phyloP scores from a whole-genome alignment of 2,888 invertebrate genomes.

The Cephus pygmeus region DNA sequence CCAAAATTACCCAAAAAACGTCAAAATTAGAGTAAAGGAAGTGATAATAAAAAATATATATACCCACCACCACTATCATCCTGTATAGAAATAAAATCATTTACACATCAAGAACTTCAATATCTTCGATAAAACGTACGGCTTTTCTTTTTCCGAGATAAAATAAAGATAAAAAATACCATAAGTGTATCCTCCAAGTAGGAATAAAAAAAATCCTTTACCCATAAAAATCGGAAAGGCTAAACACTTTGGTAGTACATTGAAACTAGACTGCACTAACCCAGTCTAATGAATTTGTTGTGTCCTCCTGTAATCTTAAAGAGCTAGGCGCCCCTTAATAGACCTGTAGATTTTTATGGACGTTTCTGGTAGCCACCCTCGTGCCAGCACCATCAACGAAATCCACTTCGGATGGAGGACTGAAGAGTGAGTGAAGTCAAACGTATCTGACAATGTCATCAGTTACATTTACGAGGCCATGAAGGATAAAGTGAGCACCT shows the following conservation, averaged over 20 bases:
- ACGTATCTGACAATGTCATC: conserved; percentile 65
- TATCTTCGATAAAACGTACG: not conserved
- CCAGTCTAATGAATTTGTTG: not conserved
- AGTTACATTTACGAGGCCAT: conserved; percentile 66
- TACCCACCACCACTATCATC: not conserved
- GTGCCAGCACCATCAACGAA: conserved; percentile 33
- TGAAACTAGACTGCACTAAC: not conserved
- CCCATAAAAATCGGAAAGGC: not conserved
- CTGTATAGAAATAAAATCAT: not conserved
- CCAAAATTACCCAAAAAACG: not conserved
- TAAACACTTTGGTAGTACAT: not conserved
- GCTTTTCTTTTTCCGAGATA: not conserved
- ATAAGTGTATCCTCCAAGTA: not conserved
- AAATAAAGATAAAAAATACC: not conserved
- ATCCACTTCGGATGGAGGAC: conserved; percentile 31
- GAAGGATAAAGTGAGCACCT: conserved; percentile 65
- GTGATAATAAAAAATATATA: not conserved
- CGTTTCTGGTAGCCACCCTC: conserved; percentile 27
- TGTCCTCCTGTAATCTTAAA: conserved; percentile 10
- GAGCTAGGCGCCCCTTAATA: conserved; percentile 36
- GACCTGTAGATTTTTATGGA: conserved; percentile 40
- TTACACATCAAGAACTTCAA: not conserved
- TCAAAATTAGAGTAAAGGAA: not conserved
- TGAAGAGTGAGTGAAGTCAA: conserved; percentile 47
- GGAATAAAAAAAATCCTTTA: not conserved